A percentile compares a stretch with the other conserved stretches of the same genome.
These are phyloP conservation scores for Xylophagus ater DNA, from an alignment of 2,888 invertebrate genomes.

Conservation along the genomic window DNA sequence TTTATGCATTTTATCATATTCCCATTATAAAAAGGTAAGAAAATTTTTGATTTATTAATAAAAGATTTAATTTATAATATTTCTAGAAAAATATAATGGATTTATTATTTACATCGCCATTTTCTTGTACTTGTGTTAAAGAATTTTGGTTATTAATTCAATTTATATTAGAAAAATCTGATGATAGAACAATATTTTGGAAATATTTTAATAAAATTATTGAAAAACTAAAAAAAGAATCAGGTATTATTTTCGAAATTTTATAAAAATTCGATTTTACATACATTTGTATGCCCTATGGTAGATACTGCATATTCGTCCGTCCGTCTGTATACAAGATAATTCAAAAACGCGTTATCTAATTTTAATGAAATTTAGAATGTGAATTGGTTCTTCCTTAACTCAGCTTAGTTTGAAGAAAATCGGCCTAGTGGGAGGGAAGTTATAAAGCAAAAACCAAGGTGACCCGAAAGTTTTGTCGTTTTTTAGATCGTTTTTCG, in stretches of 20 bases:
- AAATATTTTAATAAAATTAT: constrained; percentile 34
- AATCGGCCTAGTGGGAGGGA: no score
- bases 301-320: no score
- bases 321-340: no score
- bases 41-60: neutral
- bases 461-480: no score
- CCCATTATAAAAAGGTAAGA: constrained; percentile 24
- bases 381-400: no score
- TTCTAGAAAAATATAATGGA: constrained; percentile 35
- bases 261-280: no score
- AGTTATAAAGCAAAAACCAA: no score
- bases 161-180: constrained; percentile 35
- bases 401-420: no score
- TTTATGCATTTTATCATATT: constrained; percentile 25
- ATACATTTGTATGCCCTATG: no score
- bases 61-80: constrained; percentile 10
- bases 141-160: constrained; percentile 48
- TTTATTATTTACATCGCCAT: constrained; percentile 41
- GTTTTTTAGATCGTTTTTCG: no score
- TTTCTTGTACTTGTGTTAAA: constrained; percentile 46
- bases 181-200: constrained; percentile 37
- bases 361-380: no score
- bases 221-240: constrained; percentile 24
- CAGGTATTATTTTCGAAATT: constrained; percentile 21
- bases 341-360: no score